Base-by-base conservation (phyloP, 2,888 invertebrate genomes). In the Apodemia duryi region DNA sequence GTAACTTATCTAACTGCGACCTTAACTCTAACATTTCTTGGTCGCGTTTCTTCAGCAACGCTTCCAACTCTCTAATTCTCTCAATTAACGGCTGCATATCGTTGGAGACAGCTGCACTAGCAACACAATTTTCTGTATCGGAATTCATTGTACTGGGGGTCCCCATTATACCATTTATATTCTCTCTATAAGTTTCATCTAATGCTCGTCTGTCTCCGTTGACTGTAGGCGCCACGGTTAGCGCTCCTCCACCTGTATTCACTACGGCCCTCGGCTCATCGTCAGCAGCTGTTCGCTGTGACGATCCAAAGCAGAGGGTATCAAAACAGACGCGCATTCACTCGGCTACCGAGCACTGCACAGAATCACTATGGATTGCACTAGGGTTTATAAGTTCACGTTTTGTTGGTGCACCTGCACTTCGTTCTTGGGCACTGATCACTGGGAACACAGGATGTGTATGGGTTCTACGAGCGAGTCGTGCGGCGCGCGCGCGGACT, bases 321-420 rank as follows among this genome's bases (percentile, higher is more conserved):
- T 96, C 96, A 93, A 97, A 96, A 92, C 97, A 97, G 94, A 97
- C 95, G 94, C 96, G 96, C 97, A 97, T 97, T 95, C 94, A 95
- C 94, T 94, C 94, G 94, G 93, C 87, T 93, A 82, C 83, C 84
- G 86, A 84, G 85, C 86, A 86, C 85, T 84, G 74, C 80, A 85
- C 84, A 77, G 81, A 86, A 88, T 82, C 89, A 88, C 88, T 80
- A 71, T 75, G 81, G 85, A 85, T 85, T 81, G 75, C 87, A 85
- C 85, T 85, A 74, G 77, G 74, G 74, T 79, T 81, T 77, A 32
- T 68, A 60, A 68, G 72, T 77, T 74, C 72, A 74, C 69, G 71
- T 70, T 61, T 67, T 29, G 29, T 29, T 57, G 29, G 75, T 77
- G 72, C 73, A 76, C 77, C 80, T 76, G 77, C 74, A 71, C 72